Percentiles rank a stretch among this genome's conserved stretches.
phyloP scores from a whole-genome alignment of 2,797 vertebrate species.

The Lacerta viridis region DNA sequence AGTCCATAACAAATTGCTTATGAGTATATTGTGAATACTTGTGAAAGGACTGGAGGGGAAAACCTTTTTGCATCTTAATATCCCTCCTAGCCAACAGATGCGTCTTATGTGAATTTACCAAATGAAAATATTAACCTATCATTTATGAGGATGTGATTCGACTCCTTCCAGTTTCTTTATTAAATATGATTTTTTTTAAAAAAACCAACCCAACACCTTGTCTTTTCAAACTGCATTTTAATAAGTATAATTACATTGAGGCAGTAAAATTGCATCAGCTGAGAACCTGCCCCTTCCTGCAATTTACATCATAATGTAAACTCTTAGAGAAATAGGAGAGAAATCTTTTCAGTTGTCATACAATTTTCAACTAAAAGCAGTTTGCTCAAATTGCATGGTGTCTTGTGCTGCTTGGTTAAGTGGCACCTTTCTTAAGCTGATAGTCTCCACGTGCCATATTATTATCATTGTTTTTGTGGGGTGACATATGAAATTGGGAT shows the following conservation, averaged over 20 bases:
- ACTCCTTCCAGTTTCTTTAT: neutral
- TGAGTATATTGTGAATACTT: neutral
- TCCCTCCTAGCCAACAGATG: neutral
- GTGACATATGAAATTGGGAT: constrained; percentile 54
- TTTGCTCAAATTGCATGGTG: constrained; percentile 65
- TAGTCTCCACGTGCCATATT: constrained; percentile 56
- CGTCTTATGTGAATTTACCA: neutral
- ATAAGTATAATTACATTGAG: neutral
- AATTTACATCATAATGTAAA: neutral
- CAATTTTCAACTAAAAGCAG: constrained; percentile 53
- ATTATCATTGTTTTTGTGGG: constrained; percentile 49
- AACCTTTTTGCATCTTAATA: neutral
- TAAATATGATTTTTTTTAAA: neutral
- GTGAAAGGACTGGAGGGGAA: neutral
- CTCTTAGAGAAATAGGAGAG: constrained; percentile 26
- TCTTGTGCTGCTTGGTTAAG: constrained; percentile 63
- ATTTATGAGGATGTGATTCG: neutral
- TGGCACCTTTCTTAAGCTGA: constrained; percentile 63
- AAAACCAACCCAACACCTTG: neutral
- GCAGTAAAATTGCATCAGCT: constrained; percentile 22
- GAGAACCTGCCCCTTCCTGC: constrained; percentile 22
- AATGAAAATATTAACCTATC: neutral
- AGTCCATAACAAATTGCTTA: neutral
- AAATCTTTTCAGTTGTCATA: constrained; percentile 33
- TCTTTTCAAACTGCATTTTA: neutral